Percentiles rank a stretch among this genome's conserved stretches.
phyloP scores from a whole-genome alignment of 2,888 invertebrate species.

The Drosophila testacea region DNA sequence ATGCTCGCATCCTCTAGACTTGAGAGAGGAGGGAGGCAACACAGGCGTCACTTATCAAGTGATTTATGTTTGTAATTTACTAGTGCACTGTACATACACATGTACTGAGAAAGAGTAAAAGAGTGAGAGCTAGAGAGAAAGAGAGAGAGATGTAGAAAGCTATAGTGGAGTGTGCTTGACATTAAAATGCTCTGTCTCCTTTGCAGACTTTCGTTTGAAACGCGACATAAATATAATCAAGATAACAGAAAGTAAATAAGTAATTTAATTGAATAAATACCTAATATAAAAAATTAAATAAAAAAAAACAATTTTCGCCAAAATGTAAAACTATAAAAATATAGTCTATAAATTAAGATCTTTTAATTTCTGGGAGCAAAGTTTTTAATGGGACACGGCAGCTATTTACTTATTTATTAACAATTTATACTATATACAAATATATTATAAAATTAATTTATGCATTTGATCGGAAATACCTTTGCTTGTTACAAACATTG shows the following conservation, averaged over 20 bases:
- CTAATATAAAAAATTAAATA: too few relatives aligned
- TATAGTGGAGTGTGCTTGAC: not conserved
- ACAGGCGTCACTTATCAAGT: constrained; percentile 76
- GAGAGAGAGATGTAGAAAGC: not conserved
- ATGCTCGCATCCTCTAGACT: constrained; percentile 28
- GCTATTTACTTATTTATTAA: too few relatives aligned
- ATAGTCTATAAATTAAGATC: too few relatives aligned
- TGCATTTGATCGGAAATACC: too few relatives aligned
- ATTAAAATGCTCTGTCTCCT: not conserved
- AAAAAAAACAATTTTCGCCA: too few relatives aligned
- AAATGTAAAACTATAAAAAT: too few relatives aligned
- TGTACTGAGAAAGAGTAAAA: not conserved
- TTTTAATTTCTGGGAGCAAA: too few relatives aligned
- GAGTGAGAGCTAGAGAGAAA: not conserved
- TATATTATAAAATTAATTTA: too few relatives aligned
- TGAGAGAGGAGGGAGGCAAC: constrained; percentile 21
- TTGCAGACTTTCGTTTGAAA: too few relatives aligned
- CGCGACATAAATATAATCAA: not conserved
- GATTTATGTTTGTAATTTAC: constrained; percentile 78
- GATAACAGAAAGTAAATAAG: not conserved
- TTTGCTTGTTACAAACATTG: not conserved
- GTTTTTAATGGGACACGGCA: too few relatives aligned
- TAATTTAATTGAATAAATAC: too few relatives aligned
- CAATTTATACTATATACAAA: too few relatives aligned
- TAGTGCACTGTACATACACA: constrained; percentile 44